Base-by-base conservation (phyloP, 2,797 vertebrate genomes). In the Pseudochromis fuscus region DNA sequence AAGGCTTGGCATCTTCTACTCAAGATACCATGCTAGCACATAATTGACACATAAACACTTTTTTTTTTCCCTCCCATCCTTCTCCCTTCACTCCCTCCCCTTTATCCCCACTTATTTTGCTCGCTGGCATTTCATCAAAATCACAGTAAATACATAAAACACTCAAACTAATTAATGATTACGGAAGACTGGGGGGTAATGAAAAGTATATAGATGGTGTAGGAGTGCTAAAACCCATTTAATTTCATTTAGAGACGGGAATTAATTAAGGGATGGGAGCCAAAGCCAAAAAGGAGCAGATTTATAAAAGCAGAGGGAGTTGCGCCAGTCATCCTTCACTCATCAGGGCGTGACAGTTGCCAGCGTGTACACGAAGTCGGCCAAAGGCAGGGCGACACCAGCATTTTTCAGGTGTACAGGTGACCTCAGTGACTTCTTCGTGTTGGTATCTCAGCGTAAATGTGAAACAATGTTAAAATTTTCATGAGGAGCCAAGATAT, bases 121-220 rank as follows among this genome's bases (percentile, higher is more conserved):
- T 83, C 28, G 37, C 82, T 90, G 91, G 90, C 87, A 35, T 88
- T 81, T 56, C 50, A 78, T 90, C 90, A 91, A 86, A 91, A 88
- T 70, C 63, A 38, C 76, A 79, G 81, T 76, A 91, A 93, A 93
- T 90, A 83, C 79, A 89, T 89, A 87, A 93, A 93, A 88, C 88
- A 91, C 90, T 92, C 80, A 37, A 75, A 86, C 75, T 89, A 93
- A 94, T 92, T 86, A 88, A 92, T 89, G 87, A 87, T 87, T 88
- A 79, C 23, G 69, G 81, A 75, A 78, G 59, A 79, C 86, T 86
- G 87, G 55, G 38, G 83, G 77, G 72, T 81, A 89, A 77, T 85
- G 78, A 88, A 90, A 90, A 86, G 86, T 91, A 79, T 92, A 90
- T 89, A 76, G 85, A 88, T 88, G 85, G 75, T 83, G 88, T 84